A percentile compares a stretch with the other conserved stretches of the same genome.
Conservation (phyloP, 2,888 invertebrate genomes). For the Standfussiana lucernea region DNA sequence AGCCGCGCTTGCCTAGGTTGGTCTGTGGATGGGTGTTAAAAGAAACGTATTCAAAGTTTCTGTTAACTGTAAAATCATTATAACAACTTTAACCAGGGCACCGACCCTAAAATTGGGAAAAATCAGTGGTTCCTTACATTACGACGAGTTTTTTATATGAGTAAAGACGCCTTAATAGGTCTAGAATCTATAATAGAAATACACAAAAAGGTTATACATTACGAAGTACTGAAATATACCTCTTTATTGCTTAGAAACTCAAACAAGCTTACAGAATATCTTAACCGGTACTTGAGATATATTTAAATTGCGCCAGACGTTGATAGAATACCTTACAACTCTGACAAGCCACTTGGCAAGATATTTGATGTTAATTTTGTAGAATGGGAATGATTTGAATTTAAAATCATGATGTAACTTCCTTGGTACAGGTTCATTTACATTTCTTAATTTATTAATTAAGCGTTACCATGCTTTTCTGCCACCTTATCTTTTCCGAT, state of each 20-base stretch:
- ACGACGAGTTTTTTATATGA: background rate
- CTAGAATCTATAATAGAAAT: no score
- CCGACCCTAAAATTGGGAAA: background rate
- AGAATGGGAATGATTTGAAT: background rate
- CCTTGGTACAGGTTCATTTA: background rate
- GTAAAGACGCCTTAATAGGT: background rate
- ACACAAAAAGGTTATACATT: background rate
- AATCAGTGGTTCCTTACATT: background rate
- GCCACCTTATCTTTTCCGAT: background rate
- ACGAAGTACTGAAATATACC: background rate
- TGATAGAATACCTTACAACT: slow-evolving; percentile 28
- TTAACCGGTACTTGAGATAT: slow-evolving; percentile 13
- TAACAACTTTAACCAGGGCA: background rate
- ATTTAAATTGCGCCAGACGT: slow-evolving; percentile 35
- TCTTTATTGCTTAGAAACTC: background rate
- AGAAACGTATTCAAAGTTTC: no score
- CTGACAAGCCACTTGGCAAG: background rate
- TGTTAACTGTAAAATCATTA: no score
- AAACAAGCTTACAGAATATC: background rate
- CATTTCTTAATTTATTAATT: background rate
- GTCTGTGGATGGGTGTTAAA: no score
- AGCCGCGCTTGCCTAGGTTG: no score
- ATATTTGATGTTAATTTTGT: slow-evolving; percentile 16
- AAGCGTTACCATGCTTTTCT: background rate
- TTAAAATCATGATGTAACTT: slow-evolving; percentile 10